phyloP scores from a whole-genome alignment of 2,113 vertebrate species.

The Archilochus colubris region DNA sequence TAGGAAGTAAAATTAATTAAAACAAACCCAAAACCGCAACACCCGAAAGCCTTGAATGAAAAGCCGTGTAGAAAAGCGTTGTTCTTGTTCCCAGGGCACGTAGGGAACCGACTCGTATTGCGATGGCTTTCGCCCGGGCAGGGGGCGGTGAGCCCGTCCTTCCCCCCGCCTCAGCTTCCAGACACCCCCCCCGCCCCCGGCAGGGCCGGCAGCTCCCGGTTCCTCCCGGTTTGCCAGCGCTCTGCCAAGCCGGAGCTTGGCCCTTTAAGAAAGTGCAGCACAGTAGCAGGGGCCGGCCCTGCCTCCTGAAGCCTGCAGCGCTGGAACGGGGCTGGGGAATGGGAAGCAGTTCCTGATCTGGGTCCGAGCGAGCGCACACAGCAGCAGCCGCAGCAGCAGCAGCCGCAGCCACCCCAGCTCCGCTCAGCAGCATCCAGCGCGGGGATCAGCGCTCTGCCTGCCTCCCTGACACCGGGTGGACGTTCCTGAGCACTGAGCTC shows the following conservation, averaged over 20 bases:
- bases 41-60: not conserved
- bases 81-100: accelerated
- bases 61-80: accelerated
- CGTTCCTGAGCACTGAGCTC: conserved; percentile 68
- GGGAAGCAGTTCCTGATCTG: conserved; percentile 36
- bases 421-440: not conserved
- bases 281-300: conserved; percentile 38
- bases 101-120: not conserved
- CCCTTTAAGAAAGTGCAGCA: conserved; percentile 74
- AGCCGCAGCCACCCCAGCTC: not conserved
- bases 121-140: not conserved
- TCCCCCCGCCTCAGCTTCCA: not conserved
- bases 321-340: conserved; percentile 20
- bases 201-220: not conserved
- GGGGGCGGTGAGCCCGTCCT: not conserved
- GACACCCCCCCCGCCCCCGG: not conserved
- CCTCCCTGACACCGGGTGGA: conserved; percentile 12
- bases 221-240: not conserved
- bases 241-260: not conserved
- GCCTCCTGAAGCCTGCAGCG: conserved; percentile 30
- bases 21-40: not conserved
- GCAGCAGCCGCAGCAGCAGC: not conserved
- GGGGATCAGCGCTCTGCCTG: not conserved
- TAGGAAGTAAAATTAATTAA: too few relatives aligned
- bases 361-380: not conserved